These are phyloP conservation scores for Sycophila sp. DNA, from an alignment of 1,140 invertebrate species.

Conservation along the genomic window DNA sequence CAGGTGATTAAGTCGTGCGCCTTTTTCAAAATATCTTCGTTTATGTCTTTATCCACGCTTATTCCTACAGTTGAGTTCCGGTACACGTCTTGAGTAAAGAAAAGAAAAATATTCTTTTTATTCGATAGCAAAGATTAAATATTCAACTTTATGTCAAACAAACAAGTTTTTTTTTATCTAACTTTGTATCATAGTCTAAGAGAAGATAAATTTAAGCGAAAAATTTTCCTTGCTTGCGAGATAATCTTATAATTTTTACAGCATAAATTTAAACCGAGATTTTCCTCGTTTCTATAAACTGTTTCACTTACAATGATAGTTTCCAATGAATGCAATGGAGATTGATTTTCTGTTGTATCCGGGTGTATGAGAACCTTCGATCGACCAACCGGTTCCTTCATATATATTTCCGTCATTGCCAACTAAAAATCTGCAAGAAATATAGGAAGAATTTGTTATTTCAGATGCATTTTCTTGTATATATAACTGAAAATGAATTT, in stretches of 20 bases:
- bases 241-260: neutral
- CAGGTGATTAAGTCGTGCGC: slow-evolving; percentile 71
- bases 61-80: slow-evolving; percentile 2
- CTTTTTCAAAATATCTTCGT: slow-evolving; percentile 66
- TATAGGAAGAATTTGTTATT: too few species aligned
- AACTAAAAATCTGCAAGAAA: slow-evolving; percentile 61
- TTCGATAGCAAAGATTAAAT: neutral
- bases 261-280: neutral
- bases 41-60: slow-evolving; percentile 73
- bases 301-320: slow-evolving; percentile 54
- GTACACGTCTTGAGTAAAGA: slow-evolving; percentile 45
- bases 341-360: slow-evolving; percentile 64
- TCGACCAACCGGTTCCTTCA: slow-evolving; percentile 69
- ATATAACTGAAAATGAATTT: too few species aligned
- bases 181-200: too few species aligned
- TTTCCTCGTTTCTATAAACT: neutral
- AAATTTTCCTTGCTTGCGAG: neutral
- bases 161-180: neutral
- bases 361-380: slow-evolving; percentile 63
- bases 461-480: too few species aligned
- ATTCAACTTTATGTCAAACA: neutral
- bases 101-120: neutral
- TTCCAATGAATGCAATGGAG: slow-evolving; percentile 68
- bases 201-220: too few species aligned
- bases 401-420: slow-evolving; percentile 69